Conservation (phyloP, 2,888 invertebrate genomes). For the Laspeyria flexula region DNA sequence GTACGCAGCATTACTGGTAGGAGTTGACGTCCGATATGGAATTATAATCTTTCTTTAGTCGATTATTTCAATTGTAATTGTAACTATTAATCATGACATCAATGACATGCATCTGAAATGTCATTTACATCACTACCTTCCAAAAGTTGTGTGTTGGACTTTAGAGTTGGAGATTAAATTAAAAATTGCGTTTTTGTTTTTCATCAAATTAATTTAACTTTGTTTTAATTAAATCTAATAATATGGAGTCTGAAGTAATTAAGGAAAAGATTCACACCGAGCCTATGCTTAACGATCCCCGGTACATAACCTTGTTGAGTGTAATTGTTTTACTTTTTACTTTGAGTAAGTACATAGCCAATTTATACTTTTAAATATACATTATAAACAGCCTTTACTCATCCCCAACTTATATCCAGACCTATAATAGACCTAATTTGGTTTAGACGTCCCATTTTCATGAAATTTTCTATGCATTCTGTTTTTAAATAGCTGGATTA, state of each 20-base stretch:
- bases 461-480: no score
- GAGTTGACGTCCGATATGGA: no score
- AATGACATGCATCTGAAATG: no score
- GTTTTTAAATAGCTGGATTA: neutral
- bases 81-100: no score
- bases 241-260: slow-evolving; percentile 76
- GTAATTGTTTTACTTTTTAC: slow-evolving; percentile 73
- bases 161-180: neutral
- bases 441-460: no score
- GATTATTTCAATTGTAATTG: no score
- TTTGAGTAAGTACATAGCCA: slow-evolving; percentile 66
- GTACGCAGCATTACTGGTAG: no score
- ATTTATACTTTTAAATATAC: neutral
- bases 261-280: slow-evolving; percentile 80
- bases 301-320: slow-evolving; percentile 81
- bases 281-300: slow-evolving; percentile 76
- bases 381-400: neutral
- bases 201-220: neutral
- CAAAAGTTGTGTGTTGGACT: slow-evolving; percentile 8
- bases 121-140: neutral
- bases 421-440: no score
- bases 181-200: neutral
- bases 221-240: slow-evolving; percentile 5
- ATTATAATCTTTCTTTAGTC: no score
- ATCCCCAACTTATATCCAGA: no score